Evolutionary conservation across 2,797 vertebrate species (phyloP), one percentile per base, ranked within the genome.

Genomic region (Siniperca obscura): DNA sequence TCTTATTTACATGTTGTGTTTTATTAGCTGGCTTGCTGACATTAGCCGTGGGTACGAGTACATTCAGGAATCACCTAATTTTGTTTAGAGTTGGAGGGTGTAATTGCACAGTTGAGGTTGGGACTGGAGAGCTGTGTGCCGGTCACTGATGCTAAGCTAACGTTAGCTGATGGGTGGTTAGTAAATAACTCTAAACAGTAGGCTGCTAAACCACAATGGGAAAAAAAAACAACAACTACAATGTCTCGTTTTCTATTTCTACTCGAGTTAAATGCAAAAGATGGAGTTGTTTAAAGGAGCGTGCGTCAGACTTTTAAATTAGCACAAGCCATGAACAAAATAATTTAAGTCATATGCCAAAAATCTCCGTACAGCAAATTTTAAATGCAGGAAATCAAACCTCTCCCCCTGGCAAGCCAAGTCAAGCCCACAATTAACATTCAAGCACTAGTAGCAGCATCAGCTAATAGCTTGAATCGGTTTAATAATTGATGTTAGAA

Each of bases 401-500:
- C 21, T 68, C 50, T 44, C 74, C 82, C 76, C 3, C 5, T 60
- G 53, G 82, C 22, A 75, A 83, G 73, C 64, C 19, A 76, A 76
- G 78, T 52, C 56, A 50, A 77, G 27, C 56, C 48, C 46, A 82
- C 44, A 78, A 71, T 86, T 88, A 74, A 70, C 67, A 74, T 82
- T 86, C 78, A 82, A 36, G 46, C 34, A 13, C 25, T 16, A 72
- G 60, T 42, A 74, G 89, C 85, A 78, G 55, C 55, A 55, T 89
- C 86, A 90, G 86, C 89, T 69, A 52, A 71, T 16, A 16, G 42
- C 69, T 67, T 68, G 52, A 70, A 87, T 83, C 60, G 22, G 30
- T 81, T 89, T 60, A 87, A 90, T 90, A 80, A 88, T 88, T 71
- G 7, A 80, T 90, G 81, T 52, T 73, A 86, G 74, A 82, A 83